Evolutionary conservation across 2,113 vertebrate genomes (phyloP).

Genomic region (Amphilophus citrinellus): DNA sequence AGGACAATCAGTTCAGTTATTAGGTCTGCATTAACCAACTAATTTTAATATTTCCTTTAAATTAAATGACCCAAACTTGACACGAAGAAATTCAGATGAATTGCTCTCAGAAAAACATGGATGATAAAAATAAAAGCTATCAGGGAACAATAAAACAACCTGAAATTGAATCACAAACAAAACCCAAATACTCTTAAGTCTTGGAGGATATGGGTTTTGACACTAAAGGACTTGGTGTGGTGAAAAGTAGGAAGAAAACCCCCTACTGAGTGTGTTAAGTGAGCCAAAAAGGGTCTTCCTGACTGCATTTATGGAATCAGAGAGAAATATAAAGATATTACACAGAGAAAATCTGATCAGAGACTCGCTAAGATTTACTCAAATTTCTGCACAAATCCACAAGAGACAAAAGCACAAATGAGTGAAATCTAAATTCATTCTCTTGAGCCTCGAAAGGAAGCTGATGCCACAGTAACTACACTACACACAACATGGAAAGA

Average conservation of each 20-base stretch:
- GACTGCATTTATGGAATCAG: neutral
- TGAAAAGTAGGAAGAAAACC: neutral
- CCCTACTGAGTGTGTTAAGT: neutral
- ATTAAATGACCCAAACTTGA: constrained; percentile 5
- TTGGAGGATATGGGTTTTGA: neutral
- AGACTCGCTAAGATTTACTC: constrained; percentile 5
- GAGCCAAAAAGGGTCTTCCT: neutral
- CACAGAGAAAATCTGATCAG: constrained; percentile 36
- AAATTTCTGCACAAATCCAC: neutral
- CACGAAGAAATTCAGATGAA: neutral
- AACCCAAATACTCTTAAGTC: accelerated
- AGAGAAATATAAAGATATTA: neutral
- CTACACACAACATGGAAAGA: constrained; percentile 3
- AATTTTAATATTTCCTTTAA: constrained; percentile 5
- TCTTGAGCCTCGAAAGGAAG: neutral
- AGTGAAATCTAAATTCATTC: constrained; percentile 44
- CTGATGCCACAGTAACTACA: neutral
- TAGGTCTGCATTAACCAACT: neutral
- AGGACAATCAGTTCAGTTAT: constrained; percentile 29
- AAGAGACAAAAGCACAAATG: constrained; percentile 33
- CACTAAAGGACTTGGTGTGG: neutral
- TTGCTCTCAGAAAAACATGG: neutral
- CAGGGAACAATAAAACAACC: too few relatives aligned
- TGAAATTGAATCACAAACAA: neutral
- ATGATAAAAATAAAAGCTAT: neutral